Conservation (phyloP, 2,113 vertebrate genomes). For the Vulpes ferrilata region DNA sequence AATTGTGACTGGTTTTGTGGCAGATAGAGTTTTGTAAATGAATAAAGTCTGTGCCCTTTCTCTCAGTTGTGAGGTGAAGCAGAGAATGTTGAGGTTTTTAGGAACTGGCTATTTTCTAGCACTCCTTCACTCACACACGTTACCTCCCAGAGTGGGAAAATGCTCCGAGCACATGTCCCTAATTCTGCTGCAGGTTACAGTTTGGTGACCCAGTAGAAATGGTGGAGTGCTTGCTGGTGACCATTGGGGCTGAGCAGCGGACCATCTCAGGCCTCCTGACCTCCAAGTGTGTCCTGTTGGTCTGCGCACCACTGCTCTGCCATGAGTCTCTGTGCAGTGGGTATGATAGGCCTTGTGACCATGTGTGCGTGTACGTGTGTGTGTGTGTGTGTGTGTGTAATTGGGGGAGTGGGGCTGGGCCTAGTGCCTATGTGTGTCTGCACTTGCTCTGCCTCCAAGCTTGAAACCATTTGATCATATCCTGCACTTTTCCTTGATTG, state of each 20-base stretch:
- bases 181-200: not conserved
- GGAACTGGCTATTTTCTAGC: not conserved
- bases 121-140: not conserved
- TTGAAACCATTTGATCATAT: not conserved
- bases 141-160: slow-evolving; percentile 35
- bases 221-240: not conserved
- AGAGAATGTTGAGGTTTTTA: not conserved
- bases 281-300: not conserved
- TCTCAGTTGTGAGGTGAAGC: not conserved
- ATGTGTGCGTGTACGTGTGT: not conserved
- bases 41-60: not conserved
- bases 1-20: not conserved
- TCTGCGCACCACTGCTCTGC: not conserved
- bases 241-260: fast-evolving
- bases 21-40: not conserved
- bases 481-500: slow-evolving; percentile 32
- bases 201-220: not conserved
- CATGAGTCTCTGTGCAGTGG: slow-evolving; percentile 33
- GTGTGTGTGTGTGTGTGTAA: not conserved
- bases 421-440: not conserved
- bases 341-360: not conserved
- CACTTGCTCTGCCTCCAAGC: not conserved
- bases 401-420: not conserved
- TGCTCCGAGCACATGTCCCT: not conserved
- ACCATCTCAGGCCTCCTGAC: not conserved